A percentile compares a stretch with the other conserved stretches of the same genome.
These are phyloP conservation scores for Pycnonotus jocosus DNA, from an alignment of 2,113 vertebrate genomes.

Conservation along the genomic window DNA sequence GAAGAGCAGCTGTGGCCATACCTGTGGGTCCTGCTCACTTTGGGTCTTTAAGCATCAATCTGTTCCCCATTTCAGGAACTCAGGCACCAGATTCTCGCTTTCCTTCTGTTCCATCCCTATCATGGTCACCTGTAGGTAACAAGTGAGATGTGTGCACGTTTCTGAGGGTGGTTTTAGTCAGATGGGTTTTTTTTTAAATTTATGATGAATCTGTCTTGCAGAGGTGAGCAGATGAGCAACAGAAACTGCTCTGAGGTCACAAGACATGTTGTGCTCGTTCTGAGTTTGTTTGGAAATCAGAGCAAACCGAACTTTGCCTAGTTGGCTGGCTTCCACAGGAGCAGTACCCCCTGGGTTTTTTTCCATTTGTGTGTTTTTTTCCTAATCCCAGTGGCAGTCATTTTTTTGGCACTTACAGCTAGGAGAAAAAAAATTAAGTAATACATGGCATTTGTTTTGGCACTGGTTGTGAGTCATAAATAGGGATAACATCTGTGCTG, in stretches of 20 bases:
- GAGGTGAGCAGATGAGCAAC: background rate
- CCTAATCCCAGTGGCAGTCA: background rate
- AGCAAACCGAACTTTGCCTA: background rate
- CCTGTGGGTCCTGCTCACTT: background rate
- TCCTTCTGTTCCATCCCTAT: background rate
- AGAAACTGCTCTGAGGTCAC: background rate
- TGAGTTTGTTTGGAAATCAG: background rate
- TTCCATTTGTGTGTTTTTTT: background rate
- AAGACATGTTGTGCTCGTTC: rapidly evolving
- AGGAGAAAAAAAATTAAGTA: background rate
- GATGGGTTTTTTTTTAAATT: background rate
- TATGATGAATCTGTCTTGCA: background rate
- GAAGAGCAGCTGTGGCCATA: background rate
- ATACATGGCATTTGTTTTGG: slow-evolving; percentile 43
- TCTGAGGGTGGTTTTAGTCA: background rate
- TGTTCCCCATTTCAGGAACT: background rate
- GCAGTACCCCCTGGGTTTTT: background rate
- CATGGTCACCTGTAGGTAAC: background rate
- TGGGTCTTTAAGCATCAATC: background rate
- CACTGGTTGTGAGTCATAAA: background rate
- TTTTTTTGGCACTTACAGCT: background rate
- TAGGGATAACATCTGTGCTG: slow-evolving; percentile 41
- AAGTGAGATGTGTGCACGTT: rapidly evolving
- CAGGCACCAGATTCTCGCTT: background rate
- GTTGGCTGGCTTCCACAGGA: background rate